Evolutionary conservation across 1,140 invertebrate species (phyloP).

Genomic region (Magallana angulata): DNA sequence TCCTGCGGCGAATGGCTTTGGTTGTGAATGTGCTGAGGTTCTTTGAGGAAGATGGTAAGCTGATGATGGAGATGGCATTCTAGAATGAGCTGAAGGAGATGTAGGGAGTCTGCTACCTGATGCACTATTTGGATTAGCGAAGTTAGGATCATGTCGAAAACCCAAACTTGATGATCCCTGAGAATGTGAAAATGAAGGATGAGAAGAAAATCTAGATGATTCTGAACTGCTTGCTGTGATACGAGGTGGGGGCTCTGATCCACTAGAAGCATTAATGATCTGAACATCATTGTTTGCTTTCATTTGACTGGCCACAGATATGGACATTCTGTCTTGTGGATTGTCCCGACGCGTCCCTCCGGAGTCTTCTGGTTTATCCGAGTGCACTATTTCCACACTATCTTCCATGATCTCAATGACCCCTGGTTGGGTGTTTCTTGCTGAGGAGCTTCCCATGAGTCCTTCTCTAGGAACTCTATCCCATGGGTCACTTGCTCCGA

Average conservation of each 20-base stretch:
- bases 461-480: constrained; percentile 42
- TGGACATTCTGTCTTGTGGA: constrained; percentile 42
- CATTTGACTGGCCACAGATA: constrained; percentile 49
- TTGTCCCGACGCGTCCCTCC: constrained; percentile 3
- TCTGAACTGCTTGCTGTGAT: constrained; percentile 13
- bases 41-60: neutral
- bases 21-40: constrained; percentile 35
- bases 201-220: constrained; percentile 16
- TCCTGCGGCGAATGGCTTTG: constrained; percentile 51
- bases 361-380: constrained; percentile 47
- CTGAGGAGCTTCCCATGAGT: neutral
- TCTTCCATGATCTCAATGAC: constrained; percentile 51
- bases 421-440: constrained; percentile 38
- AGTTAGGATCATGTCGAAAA: constrained; percentile 11
- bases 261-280: constrained; percentile 16
- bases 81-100: constrained; percentile 36
- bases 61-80: constrained; percentile 37
- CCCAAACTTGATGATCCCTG: constrained; percentile 15
- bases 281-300: constrained; percentile 42
- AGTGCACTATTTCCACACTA: constrained; percentile 47
- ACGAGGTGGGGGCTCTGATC: neutral
- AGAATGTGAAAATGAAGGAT: constrained; percentile 10
- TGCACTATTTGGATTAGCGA: constrained; percentile 1
- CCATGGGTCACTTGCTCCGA: constrained; percentile 43
- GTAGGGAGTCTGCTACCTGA: neutral